Conservation (phyloP, 2,113 vertebrate species). For the Dipodomys stephensi region DNA sequence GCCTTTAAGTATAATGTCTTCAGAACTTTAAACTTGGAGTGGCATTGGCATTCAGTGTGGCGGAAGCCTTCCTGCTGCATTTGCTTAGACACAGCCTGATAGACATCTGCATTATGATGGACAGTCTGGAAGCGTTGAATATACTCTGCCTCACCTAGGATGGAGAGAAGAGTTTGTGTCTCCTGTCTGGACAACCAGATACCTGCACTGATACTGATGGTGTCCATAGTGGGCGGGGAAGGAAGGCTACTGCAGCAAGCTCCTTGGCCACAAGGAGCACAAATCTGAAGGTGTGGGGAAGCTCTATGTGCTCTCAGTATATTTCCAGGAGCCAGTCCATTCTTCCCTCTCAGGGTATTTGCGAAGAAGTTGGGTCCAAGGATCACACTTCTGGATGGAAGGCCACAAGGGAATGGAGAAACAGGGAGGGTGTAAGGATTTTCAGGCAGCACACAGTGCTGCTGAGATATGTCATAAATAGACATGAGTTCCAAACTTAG, state of each 20-base stretch:
- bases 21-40: constrained; percentile 83
- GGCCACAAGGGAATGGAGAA: constrained; percentile 80
- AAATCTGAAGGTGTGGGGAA: constrained; percentile 56
- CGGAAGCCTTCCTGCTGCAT: constrained; percentile 74
- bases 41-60: constrained; percentile 80
- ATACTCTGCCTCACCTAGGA: constrained; percentile 81
- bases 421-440: constrained; percentile 66
- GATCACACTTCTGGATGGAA: constrained; percentile 79
- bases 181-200: constrained; percentile 82
- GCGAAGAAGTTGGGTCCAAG: constrained; percentile 73
- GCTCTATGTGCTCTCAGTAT: constrained; percentile 47
- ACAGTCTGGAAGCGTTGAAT: constrained; percentile 80
- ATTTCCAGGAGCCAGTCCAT: constrained; percentile 68
- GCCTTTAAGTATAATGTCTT: constrained; percentile 81
- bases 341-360: constrained; percentile 75
- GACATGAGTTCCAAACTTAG: constrained; percentile 25
- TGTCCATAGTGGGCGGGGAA: constrained; percentile 69
- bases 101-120: constrained; percentile 80
- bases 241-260: constrained; percentile 49
- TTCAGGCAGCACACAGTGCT: constrained; percentile 59
- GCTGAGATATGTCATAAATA: constrained; percentile 32
- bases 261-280: constrained; percentile 50
- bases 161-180: constrained; percentile 81
- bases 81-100: no score
- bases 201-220: constrained; percentile 77